Evolutionary conservation across 2,797 vertebrate species (phyloP).

Genomic region (Leptatherina wallacei): DNA sequence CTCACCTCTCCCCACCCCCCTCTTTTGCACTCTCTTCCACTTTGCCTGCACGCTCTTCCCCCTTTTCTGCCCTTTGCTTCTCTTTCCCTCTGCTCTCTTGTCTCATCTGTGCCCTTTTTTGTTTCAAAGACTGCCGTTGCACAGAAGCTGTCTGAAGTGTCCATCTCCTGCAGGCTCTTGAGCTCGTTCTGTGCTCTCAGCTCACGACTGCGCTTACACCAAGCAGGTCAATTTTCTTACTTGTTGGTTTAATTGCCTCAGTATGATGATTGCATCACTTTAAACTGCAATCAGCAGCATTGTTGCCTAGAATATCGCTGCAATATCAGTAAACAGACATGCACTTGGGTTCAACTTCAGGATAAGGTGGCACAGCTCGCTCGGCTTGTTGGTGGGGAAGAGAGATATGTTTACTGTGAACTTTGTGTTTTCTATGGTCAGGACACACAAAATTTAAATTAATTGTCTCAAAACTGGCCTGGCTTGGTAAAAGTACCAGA

Average conservation of each 20-base stretch:
- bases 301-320: constrained; percentile 41
- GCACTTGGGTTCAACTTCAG: constrained; percentile 25
- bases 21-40: constrained; percentile 41
- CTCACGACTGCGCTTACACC: constrained; percentile 12
- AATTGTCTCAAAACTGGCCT: constrained; percentile 25
- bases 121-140: constrained; percentile 34
- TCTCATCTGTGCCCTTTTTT: constrained; percentile 38
- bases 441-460: constrained; percentile 19
- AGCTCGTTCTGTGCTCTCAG: constrained; percentile 28
- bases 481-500: constrained; percentile 26
- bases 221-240: constrained; percentile 53
- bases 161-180: constrained; percentile 46
- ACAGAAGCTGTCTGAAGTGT: constrained; percentile 54
- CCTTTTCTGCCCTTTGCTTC: constrained; percentile 40
- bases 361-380: background rate
- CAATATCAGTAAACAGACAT: constrained; percentile 42
- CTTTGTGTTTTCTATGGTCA: constrained; percentile 6
- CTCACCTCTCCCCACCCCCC: constrained; percentile 6
- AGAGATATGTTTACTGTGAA: background rate
- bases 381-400: background rate
- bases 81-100: constrained; percentile 30
- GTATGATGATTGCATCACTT: constrained; percentile 58
- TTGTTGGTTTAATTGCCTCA: constrained; percentile 62
- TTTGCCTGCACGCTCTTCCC: constrained; percentile 46
- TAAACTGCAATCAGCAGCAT: constrained; percentile 59